These are phyloP conservation scores for Phyllotreta cruciferae DNA, from an alignment of 2,888 invertebrate species.

Conservation along the genomic window DNA sequence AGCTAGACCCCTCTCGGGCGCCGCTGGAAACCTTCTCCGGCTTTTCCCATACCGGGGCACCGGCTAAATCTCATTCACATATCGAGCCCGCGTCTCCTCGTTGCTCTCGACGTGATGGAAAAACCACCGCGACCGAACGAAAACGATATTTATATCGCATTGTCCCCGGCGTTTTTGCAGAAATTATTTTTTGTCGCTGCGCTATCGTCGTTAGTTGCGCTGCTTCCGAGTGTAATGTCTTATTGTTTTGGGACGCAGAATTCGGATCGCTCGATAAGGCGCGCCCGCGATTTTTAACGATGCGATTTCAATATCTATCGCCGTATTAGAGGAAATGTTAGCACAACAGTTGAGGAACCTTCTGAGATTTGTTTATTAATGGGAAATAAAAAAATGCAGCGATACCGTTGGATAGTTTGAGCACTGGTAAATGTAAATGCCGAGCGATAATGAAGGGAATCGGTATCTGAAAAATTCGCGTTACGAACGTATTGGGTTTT, in stretches of 20 bases:
- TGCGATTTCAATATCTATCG: slow-evolving; percentile 16
- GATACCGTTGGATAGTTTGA: no score
- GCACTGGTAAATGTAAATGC: slow-evolving; percentile 26
- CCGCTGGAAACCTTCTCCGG: neutral
- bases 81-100: slow-evolving; percentile 3
- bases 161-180: slow-evolving; percentile 34
- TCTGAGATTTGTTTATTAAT: no score
- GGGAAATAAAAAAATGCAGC: no score
- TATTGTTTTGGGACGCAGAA: slow-evolving; percentile 22
- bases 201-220: slow-evolving; percentile 31
- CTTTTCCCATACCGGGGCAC: slow-evolving; percentile 19
- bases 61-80: slow-evolving; percentile 20
- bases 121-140: slow-evolving; percentile 7
- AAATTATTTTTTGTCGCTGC: slow-evolving; percentile 32
- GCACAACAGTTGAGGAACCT: no score
- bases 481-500: slow-evolving; percentile 15
- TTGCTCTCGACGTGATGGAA: slow-evolving; percentile 17
- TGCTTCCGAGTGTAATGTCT: slow-evolving; percentile 25
- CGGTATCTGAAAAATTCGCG: slow-evolving; percentile 22
- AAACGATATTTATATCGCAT: slow-evolving; percentile 36
- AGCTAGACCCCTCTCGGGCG: neutral
- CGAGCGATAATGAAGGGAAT: slow-evolving; percentile 18
- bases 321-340: no score
- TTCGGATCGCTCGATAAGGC: slow-evolving; percentile 14
- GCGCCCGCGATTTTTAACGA: neutral